phyloP scores from a whole-genome alignment of 1,140 invertebrate species.

The Copidosoma floridanum region DNA sequence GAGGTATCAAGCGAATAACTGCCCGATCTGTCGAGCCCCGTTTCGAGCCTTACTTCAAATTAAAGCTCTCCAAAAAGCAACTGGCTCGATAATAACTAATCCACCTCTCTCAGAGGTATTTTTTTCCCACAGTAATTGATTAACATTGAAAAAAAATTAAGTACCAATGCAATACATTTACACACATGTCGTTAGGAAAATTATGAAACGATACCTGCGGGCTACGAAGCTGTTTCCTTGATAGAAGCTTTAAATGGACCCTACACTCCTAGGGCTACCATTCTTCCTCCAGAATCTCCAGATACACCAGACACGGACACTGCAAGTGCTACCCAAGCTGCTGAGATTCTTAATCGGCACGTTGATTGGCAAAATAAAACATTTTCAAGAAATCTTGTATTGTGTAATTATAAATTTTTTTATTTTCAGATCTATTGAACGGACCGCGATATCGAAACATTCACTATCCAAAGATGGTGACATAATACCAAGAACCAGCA shows the following conservation, averaged over 20 bases:
- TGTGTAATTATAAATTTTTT: conserved; percentile 10
- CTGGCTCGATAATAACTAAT: conserved; percentile 55
- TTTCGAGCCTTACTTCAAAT: conserved; percentile 96
- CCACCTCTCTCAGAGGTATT: conserved; percentile 55
- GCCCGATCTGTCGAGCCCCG: conserved; percentile 96
- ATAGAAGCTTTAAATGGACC: conserved; percentile 98
- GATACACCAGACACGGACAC: conserved; percentile 59
- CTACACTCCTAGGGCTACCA: conserved; percentile 61
- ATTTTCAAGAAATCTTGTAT: background rate
- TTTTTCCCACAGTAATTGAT: background rate
- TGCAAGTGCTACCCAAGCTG: conserved; percentile 63
- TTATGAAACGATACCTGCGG: conserved; percentile 83
- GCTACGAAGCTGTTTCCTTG: conserved; percentile 93
- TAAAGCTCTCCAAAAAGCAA: conserved; percentile 83
- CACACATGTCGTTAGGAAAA: conserved; percentile 51
- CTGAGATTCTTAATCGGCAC: conserved; percentile 67
- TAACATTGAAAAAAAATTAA: background rate
- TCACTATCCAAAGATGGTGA: conserved; percentile 45
- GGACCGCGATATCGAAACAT: conserved; percentile 48
- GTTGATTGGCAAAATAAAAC: conserved; percentile 10
- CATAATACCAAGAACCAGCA: conserved; percentile 43
- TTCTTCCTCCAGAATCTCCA: conserved; percentile 57
- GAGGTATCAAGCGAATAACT: conserved; percentile 96
- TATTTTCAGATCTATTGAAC: conserved; percentile 46
- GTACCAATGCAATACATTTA: background rate